Conservation (phyloP, 2,797 vertebrate species). For the Luscinia megarhynchos region DNA sequence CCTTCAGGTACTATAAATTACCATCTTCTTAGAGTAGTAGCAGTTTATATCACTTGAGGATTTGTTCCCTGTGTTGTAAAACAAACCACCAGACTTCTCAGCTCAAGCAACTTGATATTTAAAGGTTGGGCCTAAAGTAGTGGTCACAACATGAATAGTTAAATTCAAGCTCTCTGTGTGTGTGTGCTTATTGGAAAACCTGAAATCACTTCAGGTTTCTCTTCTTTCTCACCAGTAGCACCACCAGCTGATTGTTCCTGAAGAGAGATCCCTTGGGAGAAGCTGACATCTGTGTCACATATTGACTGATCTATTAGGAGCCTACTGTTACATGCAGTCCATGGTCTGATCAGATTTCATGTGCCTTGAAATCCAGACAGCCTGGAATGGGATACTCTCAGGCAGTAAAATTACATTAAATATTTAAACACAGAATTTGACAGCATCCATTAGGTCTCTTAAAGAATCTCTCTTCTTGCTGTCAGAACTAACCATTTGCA, state of each 20-base stretch:
- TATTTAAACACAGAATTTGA: constrained; percentile 25
- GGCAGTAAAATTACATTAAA: constrained; percentile 9
- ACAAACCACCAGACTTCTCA: background rate
- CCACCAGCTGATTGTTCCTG: background rate
- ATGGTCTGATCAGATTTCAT: constrained; percentile 1
- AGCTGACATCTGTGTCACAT: background rate
- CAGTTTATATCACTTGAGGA: background rate
- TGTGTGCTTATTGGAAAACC: background rate
- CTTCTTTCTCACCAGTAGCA: background rate
- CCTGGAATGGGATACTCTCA: background rate
- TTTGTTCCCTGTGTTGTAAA: background rate
- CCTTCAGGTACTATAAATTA: background rate
- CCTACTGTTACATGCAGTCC: background rate
- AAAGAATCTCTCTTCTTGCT: background rate
- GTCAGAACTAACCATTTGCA: background rate
- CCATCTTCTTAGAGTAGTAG: background rate
- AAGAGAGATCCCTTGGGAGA: background rate
- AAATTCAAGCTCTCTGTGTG: background rate
- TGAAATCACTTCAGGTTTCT: background rate
- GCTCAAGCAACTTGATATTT: background rate
- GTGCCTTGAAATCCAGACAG: background rate
- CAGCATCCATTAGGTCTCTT: background rate
- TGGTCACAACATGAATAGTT: background rate
- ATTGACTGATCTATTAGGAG: background rate
- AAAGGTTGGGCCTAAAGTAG: background rate